phyloP scores from a whole-genome alignment of 2,888 invertebrate genomes.

The Epicampocera succincta region DNA sequence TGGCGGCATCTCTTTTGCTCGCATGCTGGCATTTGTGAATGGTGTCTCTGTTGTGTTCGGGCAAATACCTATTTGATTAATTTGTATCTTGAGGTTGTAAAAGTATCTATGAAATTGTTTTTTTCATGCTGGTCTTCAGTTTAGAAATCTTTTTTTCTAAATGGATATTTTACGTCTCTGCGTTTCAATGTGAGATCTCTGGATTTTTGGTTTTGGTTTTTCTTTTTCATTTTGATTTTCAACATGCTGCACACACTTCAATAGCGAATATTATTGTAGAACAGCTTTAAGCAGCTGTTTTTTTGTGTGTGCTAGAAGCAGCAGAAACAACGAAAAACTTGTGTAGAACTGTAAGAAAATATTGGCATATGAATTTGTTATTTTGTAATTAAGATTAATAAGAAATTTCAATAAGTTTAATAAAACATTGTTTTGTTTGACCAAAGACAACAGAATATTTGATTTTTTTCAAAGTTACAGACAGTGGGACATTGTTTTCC shows the following conservation, averaged over 20 bases:
- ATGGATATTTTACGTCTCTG: slow-evolving; percentile 16
- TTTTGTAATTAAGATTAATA: too few relatives aligned
- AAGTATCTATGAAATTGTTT: too few relatives aligned
- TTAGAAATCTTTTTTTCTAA: not conserved
- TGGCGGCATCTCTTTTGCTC: slow-evolving; percentile 4
- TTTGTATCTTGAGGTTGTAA: not conserved
- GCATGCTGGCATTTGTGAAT: not conserved
- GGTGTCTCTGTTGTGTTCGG: slow-evolving; percentile 1
- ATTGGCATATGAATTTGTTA: too few relatives aligned
- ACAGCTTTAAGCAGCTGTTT: slow-evolving; percentile 30
- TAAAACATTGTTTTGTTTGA: too few relatives aligned
- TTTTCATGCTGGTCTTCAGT: not conserved
- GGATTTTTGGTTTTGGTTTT: slow-evolving; percentile 10
- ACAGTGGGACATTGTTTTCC: too few relatives aligned
- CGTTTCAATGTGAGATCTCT: slow-evolving; percentile 7
- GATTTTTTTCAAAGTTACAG: too few relatives aligned
- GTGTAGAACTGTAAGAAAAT: too few relatives aligned
- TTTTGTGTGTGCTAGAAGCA: not conserved
- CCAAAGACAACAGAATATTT: too few relatives aligned
- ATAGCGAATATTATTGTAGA: slow-evolving; percentile 16
- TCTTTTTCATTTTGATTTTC: not conserved
- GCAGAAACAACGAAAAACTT: not conserved
- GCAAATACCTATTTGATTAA: too few relatives aligned
- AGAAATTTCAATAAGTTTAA: too few relatives aligned
- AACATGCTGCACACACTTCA: slow-evolving; percentile 39